Base-by-base conservation (phyloP, 2,113 vertebrate species). In the Cisticola juncidis region DNA sequence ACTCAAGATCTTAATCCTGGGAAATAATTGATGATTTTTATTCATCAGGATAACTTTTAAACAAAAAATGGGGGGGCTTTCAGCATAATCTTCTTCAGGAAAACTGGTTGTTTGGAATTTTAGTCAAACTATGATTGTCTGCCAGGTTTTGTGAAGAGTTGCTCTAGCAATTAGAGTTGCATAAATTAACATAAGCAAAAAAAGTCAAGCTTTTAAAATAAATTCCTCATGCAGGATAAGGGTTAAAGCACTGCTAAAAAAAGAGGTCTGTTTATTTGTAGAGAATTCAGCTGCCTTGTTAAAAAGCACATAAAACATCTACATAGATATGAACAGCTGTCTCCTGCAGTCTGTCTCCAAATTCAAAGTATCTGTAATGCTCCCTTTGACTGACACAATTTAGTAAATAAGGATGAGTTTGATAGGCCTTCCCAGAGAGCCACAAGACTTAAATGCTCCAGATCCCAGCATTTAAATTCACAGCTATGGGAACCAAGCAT, bases 241-340 rank as follows among this genome's bases (percentile, higher is more conserved):
- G 72, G 80, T 92, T 92, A 91, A 92, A 92, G 42, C 60, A 74
- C 35, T 57, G 29, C 72, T 91, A 62, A 86, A 93, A 88, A 82
- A 80, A 40, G 77, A 77, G 3, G 7, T 9, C 38, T 96, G 60
- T 89, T 92, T 86, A 81, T 94, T 89, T 89, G 42, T 54, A 71
- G 38, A 89, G 50, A 21, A 88, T 73, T 86, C 69, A 48, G 21
- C 38, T 81, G 69, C 36, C 83, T 81, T 54, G 54, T 81, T 91
- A 92, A 88, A 88, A 53, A 86, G 60, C 60, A 66, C 29, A 83
- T 89, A 89, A 91, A 94, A 62, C 50, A 83, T 80, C 44, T 64
- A 64, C 71, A 40, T 23, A 88, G 89, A 73, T 73, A 83, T 1
- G 1, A 95, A 81, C 62, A 77, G 50, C 62, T 90, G 68, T 62